Evolutionary conservation across 2,888 invertebrate species (phyloP).

Genomic region (Ormyrus pomaceus): DNA sequence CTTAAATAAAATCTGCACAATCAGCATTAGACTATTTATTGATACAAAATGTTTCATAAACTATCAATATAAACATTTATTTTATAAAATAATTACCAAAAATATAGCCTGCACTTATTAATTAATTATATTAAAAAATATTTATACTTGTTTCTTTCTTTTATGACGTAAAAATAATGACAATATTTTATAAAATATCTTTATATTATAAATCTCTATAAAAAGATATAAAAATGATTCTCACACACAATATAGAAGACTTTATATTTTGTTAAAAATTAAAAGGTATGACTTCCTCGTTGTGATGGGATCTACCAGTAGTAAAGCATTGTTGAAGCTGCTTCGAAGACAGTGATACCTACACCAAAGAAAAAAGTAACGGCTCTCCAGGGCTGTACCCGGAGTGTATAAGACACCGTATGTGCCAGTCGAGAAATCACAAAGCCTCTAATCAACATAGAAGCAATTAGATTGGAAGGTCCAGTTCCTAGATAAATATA

Average conservation of each 20-base stretch:
- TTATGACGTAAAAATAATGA: constrained; percentile 21
- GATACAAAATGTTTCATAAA: no score
- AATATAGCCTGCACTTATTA: not conserved
- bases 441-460: constrained; percentile 76
- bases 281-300: not conserved
- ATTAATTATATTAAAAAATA: constrained; percentile 20
- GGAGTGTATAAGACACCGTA: constrained; percentile 77
- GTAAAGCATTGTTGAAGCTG: constrained; percentile 59
- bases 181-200: not conserved
- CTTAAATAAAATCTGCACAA: no score
- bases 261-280: constrained; percentile 22
- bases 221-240: constrained; percentile 41
- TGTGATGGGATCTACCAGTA: constrained; percentile 30
- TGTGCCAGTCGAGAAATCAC: constrained; percentile 76
- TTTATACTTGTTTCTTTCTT: not conserved
- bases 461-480: constrained; percentile 76
- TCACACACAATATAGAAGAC: constrained; percentile 4
- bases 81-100: not conserved
- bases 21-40: no score
- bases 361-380: constrained; percentile 74
- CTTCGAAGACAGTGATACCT: constrained; percentile 74
- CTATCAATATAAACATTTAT: not conserved
- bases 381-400: constrained; percentile 77
- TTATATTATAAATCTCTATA: constrained; percentile 27
- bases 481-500: constrained; percentile 77